Base-by-base conservation (phyloP, 2,797 vertebrate genomes). In the Muscicapa comitata region DNA sequence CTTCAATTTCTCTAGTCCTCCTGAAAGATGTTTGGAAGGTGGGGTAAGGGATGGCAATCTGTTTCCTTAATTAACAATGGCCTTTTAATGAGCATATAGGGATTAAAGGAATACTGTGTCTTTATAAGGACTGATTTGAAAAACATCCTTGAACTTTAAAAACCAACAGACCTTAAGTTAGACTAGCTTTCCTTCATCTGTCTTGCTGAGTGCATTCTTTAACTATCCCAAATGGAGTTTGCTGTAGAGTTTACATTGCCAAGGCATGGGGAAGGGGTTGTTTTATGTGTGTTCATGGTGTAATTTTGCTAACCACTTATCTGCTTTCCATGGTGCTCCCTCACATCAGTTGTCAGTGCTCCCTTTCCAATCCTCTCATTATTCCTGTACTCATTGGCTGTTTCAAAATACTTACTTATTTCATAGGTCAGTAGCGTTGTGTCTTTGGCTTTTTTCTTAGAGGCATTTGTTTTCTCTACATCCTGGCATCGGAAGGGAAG, bases 241-340 rank as follows among this genome's bases (percentile, higher is more conserved):
- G 71, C 96, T 42, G 31, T 95, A 54, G 94, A 88, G 90, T 88
- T 97, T 97, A 96, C 76, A 31, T 97, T 97, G 95, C 93, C 93
- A 97, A 97, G 97, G 97, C 98, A 98, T 98, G 97, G 93, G 98
- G 92, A 88, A 95, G 94, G 96, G 97, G 86, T 91, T 96, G 95
- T 96, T 93, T 91, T 83, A 42, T 80, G 94, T 97, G 96, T 97
- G 96, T 84, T 94, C 92, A 40, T 97, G 84, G 83, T 97, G 97
- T 98, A 97, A 97, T 95, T 96, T 92, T 75, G 97, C 97, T 98
- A 97, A 98, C 93, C 95, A 97, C 94, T 96, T 92, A 87, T 40
- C 96, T 90, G 97, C 96, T 97, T 97, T 96, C 94, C 96, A 79
- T 97, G 95, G 94, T 95, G 90, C 67, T 87, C 97, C 77, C 67